A percentile compares a stretch with the other conserved stretches of the same genome.
phyloP scores from a whole-genome alignment of 2,888 invertebrate species.

The Acheta domesticus region DNA sequence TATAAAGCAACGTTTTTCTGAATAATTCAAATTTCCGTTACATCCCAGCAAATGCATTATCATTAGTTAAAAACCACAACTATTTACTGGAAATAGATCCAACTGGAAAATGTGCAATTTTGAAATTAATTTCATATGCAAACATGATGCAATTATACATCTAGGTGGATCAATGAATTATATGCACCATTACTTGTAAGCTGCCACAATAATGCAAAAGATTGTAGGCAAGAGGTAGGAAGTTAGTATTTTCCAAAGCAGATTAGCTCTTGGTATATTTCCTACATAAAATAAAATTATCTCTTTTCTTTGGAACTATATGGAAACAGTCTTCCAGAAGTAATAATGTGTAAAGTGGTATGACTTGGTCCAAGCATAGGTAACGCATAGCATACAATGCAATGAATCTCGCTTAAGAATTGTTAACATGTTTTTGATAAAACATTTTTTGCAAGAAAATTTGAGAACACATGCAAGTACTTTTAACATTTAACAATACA shows the following conservation, averaged over 20 bases:
- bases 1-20: too few relatives aligned
- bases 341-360: conserved; percentile 4
- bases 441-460: not conserved
- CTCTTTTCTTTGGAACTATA: not conserved
- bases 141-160: not conserved
- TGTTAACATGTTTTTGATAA: not conserved
- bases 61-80: not conserved
- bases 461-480: not conserved
- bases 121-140: not conserved
- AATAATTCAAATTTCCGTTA: too few relatives aligned
- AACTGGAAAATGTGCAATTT: not conserved
- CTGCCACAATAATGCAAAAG: not conserved
- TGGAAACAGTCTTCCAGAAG: conserved; percentile 18
- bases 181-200: conserved; percentile 1
- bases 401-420: conserved; percentile 9
- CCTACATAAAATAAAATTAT: conserved; percentile 10
- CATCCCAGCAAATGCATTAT: too few relatives aligned
- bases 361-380: conserved; percentile 18
- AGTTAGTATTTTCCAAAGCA: conserved; percentile 2
- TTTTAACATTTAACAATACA: not conserved
- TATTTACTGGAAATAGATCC: not conserved
- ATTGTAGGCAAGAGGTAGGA: not conserved
- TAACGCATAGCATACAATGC: not conserved
- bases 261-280: not conserved
- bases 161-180: not conserved